These are phyloP conservation scores for Ctenosaura bakeri DNA, from an alignment of 2,797 vertebrate species.

Conservation along the genomic window DNA sequence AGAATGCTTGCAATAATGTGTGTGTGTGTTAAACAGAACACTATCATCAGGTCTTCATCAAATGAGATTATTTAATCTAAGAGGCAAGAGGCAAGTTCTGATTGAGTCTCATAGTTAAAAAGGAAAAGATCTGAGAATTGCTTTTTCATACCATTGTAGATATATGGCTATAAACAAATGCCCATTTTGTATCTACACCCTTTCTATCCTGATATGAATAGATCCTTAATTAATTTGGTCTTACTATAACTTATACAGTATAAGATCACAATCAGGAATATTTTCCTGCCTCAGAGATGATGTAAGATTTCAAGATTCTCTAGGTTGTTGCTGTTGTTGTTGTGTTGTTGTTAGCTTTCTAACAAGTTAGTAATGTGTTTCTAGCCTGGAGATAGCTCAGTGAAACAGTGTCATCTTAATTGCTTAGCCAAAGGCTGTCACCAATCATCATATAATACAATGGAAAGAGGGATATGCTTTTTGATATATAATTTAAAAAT, in stretches of 20 bases:
- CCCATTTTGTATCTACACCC: not conserved
- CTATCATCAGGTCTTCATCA: not conserved
- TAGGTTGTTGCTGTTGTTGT: too few relatives aligned
- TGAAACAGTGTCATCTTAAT: not conserved
- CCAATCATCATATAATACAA: not conserved
- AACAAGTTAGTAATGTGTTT: too few relatives aligned
- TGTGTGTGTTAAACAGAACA: not conserved
- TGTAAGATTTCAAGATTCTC: too few relatives aligned
- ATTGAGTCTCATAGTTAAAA: not conserved
- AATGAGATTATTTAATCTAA: not conserved
- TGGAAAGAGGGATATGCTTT: not conserved
- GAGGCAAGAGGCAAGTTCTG: not conserved
- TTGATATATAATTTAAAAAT: not conserved
- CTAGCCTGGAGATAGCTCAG: not conserved
- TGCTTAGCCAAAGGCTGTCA: not conserved
- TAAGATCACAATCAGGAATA: too few relatives aligned
- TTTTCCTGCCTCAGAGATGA: too few relatives aligned
- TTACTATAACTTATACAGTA: not conserved
- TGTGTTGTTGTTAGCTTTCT: too few relatives aligned
- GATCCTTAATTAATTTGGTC: not conserved
- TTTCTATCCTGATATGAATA: not conserved
- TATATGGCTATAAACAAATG: not conserved
- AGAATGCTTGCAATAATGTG: not conserved
- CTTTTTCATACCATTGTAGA: not conserved
- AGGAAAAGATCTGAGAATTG: not conserved